phyloP scores from a whole-genome alignment of 2,888 invertebrate species.

The Cylindroiulus punctatus region DNA sequence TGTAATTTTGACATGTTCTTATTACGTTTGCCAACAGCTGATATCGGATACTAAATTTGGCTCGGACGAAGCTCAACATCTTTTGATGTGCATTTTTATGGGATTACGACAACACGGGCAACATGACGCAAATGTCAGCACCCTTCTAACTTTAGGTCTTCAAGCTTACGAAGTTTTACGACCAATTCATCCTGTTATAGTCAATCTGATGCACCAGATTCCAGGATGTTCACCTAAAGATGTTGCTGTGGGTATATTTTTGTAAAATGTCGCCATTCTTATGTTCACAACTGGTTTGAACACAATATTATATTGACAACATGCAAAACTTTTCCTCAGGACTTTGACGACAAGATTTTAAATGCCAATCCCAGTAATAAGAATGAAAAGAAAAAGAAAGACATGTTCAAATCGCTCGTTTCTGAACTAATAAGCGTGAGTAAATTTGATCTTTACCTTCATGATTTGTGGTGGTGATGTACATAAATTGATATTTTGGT shows the following conservation, averaged over 20 bases:
- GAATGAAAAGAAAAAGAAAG: conserved; percentile 90
- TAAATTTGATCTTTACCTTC: conserved; percentile 45
- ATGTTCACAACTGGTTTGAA: no score
- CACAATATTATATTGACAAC: not conserved
- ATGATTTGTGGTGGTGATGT: no score
- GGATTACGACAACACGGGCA: conserved; percentile 88
- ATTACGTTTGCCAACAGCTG: conserved; percentile 68
- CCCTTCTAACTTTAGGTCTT: conserved; percentile 80
- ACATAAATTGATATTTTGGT: no score
- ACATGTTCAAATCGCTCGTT: conserved; percentile 76
- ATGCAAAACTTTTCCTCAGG: conserved; percentile 68
- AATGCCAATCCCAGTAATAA: conserved; percentile 73
- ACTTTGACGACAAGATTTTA: conserved; percentile 83
- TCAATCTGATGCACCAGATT: conserved; percentile 77
- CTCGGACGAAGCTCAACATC: conserved; percentile 76
- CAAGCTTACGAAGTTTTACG: conserved; percentile 86
- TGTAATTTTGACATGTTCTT: no score
- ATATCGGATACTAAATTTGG: conserved; percentile 74
- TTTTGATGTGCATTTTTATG: conserved; percentile 80
- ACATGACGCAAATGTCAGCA: conserved; percentile 87
- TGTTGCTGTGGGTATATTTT: conserved; percentile 74
- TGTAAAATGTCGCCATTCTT: not conserved
- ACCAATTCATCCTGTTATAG: conserved; percentile 74
- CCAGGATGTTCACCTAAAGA: conserved; percentile 76
- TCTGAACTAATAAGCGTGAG: conserved; percentile 65